Base-by-base conservation (phyloP, 2,113 vertebrate species). In the Nerophis lumbriciformis region DNA sequence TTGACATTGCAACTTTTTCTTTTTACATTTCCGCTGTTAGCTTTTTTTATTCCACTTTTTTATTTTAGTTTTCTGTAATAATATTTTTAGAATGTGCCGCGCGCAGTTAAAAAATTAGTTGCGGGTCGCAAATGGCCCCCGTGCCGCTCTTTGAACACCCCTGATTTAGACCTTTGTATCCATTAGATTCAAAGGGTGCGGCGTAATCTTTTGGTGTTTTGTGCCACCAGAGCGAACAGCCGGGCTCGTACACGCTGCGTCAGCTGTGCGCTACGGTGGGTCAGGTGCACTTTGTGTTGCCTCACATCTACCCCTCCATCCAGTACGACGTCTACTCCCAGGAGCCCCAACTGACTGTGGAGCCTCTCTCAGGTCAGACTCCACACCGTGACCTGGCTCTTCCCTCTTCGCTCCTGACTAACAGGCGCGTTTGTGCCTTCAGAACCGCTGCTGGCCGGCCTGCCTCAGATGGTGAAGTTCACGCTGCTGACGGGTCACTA, bases 241-340 rank as follows among this genome's bases (percentile, higher is more conserved):
- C 95, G 0, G 97, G 96, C n/a, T 93, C 91, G 0, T 99, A 98
- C 80, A 98, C 93, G 0, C 76, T 99, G 60, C 92, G 97, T 12
- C 97, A 98, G 87, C 88, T 98, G 48, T 92, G 89, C 45, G 93
- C 92, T 72, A 92, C 92, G 0, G 75, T 96, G 82, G 96, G 95
- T 4, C 86, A 87, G 0, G 88, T 98, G 59, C 92, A 94, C 81
- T 96, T 99, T 69, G 91, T 94, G 11, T 91, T 96, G 19, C 93
- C 94, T 5, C 96, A 96, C 53, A 91, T 99, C 68, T 94, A 96
- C 76, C 97, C 96, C 0, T 88, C 93, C 1, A 92, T 93, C 71
- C 94, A 94, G 77, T 99, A 98, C 7, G 94, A 97, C 13, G 94
- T 98, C 12, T 99, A 98, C 69, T 98, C 94, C 59, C 95, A 99